These are phyloP conservation scores for Dyspetes luteomarginatus DNA, from an alignment of 2,888 invertebrate species.

Conservation along the genomic window DNA sequence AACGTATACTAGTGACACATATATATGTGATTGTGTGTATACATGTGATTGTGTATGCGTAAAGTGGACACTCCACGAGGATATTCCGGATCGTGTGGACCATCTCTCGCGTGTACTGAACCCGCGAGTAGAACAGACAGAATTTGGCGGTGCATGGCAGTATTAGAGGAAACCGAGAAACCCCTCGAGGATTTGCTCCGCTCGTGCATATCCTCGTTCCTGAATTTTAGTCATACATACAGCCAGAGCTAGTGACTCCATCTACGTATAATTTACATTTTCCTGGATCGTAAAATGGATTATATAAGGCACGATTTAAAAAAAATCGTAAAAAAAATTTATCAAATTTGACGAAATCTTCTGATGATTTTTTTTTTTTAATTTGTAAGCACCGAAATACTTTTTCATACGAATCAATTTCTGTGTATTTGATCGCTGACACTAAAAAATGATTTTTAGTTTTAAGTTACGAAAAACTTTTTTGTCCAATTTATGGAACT, in stretches of 20 bases:
- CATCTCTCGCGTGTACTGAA: slow-evolving; percentile 43
- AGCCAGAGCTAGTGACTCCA: neutral
- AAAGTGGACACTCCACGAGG: neutral
- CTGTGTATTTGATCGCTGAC: too few relatives aligned
- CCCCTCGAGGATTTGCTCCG: slow-evolving; percentile 42
- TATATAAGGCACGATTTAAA: too few relatives aligned
- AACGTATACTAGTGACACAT: slow-evolving; percentile 9
- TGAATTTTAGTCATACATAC: slow-evolving; percentile 2
- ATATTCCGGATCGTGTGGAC: slow-evolving; percentile 18
- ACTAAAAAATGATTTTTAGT: too few relatives aligned
- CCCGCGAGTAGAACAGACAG: slow-evolving; percentile 40
- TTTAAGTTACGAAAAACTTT: too few relatives aligned
- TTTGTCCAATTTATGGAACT: too few relatives aligned
- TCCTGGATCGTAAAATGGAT: too few relatives aligned
- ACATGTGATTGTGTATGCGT: too few relatives aligned
- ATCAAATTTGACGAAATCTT: too few relatives aligned
- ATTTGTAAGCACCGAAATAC: too few relatives aligned
- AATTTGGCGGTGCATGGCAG: slow-evolving; percentile 40
- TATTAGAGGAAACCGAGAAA: slow-evolving; percentile 21
- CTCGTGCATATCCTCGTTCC: slow-evolving; percentile 47
- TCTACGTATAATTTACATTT: neutral
- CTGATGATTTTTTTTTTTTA: too few relatives aligned
- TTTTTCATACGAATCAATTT: too few relatives aligned
- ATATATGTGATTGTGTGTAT: neutral
- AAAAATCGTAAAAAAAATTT: too few relatives aligned